These are phyloP conservation scores for Hypanus sabinus DNA, from an alignment of 2,113 vertebrate species.

Conservation along the genomic window DNA sequence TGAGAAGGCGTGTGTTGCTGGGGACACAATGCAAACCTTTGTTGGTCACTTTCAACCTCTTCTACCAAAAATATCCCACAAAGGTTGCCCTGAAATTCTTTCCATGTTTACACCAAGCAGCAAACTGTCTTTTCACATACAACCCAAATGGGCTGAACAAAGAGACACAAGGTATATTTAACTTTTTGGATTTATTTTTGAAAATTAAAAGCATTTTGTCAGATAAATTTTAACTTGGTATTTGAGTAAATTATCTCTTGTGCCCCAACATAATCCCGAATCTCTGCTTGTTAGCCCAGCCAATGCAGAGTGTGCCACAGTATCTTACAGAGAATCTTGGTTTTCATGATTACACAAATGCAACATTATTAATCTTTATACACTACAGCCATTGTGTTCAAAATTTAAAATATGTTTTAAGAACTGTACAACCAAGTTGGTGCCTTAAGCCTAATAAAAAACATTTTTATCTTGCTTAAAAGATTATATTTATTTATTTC, in stretches of 20 bases:
- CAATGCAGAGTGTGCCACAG: background rate
- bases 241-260: background rate
- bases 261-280: background rate
- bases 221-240: background rate
- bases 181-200: slow-evolving; percentile 33
- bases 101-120: background rate
- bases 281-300: background rate
- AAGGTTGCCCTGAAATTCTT: slow-evolving; percentile 25
- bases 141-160: slow-evolving; percentile 14
- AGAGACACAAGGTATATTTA: background rate
- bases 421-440: slow-evolving; percentile 5
- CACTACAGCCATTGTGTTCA: slow-evolving; percentile 24
- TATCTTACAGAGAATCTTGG: background rate
- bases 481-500: slow-evolving; percentile 6
- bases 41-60: background rate
- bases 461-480: slow-evolving; percentile 1
- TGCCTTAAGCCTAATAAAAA: slow-evolving; percentile 26
- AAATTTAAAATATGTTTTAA: background rate
- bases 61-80: background rate
- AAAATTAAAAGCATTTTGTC: slow-evolving; percentile 20
- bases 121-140: background rate
- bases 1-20: background rate
- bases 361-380: slow-evolving; percentile 23
- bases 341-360: background rate
- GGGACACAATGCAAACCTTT: background rate